These are phyloP conservation scores for Thamnophis elegans DNA, from an alignment of 2,797 vertebrate species.

Conservation along the genomic window DNA sequence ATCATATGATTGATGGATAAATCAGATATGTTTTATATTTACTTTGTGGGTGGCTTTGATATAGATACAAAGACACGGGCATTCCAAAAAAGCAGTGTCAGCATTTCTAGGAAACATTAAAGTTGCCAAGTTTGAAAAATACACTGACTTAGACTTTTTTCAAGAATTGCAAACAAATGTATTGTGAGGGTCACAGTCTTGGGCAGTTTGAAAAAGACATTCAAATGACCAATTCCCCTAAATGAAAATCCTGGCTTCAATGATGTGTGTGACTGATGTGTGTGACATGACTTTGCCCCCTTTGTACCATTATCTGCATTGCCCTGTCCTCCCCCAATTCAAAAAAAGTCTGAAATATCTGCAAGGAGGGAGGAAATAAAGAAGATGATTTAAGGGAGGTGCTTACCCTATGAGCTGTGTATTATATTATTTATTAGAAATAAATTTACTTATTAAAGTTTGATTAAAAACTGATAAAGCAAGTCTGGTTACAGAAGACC, in stretches of 20 bases:
- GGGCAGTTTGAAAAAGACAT: background rate
- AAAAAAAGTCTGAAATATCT: background rate
- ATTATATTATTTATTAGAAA: slow-evolving; percentile 7
- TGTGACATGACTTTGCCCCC: background rate
- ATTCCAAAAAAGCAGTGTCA: background rate
- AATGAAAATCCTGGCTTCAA: background rate
- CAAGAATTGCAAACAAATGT: background rate
- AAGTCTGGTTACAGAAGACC: background rate
- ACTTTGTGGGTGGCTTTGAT: background rate
- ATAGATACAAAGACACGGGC: background rate
- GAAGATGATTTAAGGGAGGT: background rate
- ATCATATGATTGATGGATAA: background rate
- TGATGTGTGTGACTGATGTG: background rate
- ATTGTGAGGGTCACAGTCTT: background rate
- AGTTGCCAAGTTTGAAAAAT: background rate
- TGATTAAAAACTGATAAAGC: background rate
- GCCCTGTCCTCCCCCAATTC: accelerated
- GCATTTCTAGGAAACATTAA: background rate
- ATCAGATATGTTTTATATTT: background rate
- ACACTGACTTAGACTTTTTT: background rate
- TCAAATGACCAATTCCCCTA: background rate
- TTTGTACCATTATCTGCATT: background rate
- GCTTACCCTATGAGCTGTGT: background rate
- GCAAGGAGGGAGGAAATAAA: background rate
- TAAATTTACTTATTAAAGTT: background rate